Evolutionary conservation across 2,888 invertebrate species (phyloP), one percentile per base, ranked within the genome.

Genomic region (Gisinianus flammeolus): DNA sequence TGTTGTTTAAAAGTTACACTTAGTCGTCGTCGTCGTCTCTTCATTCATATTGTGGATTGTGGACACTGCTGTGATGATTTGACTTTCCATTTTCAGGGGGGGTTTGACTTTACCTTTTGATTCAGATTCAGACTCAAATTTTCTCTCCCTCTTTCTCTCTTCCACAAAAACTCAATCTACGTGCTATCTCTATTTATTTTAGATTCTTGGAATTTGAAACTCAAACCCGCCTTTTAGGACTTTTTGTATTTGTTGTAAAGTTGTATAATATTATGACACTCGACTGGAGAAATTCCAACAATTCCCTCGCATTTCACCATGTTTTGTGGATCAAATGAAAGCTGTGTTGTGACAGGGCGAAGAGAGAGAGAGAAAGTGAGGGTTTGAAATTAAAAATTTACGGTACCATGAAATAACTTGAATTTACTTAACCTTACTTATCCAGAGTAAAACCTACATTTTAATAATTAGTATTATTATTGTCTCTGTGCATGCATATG

Each of bases 1-100:
- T 62, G 62, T 62, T 62, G 62, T 62, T 62, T 62, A 62, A 62
- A 62, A 62, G 62, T 62, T 62, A 26, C 62, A 62, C 26, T 62
- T 22, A 3, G 4, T 35, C 35, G 5, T 35, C n/a, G n/a, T n/a
- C n/a, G n/a, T n/a, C n/a, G n/a, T n/a, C n/a, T n/a, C 5, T 35
- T 35, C 35, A 8, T 35, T 12, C 35, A 35, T 5, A 35, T 35
- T 35, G 6, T 12, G 12, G 35, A 24, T 62, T 19, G 22, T 12
- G 54, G 16, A 8, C 19, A 54, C 6, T 44, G 8, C 44, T 22
- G 56, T 12, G 4, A n/a, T 62, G 24, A 6, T 24, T 62, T 62
- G 4, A 22, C 16, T 54, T 62, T 62, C 26, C 24, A 19, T 62
- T 5, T 62, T n/a, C n/a, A n/a, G 26, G 22, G 22, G 10, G n/a